Evolutionary conservation across 2,797 vertebrate species (phyloP), one percentile per base, ranked within the genome.

Genomic region (Scolopax bukidnonensis): DNA sequence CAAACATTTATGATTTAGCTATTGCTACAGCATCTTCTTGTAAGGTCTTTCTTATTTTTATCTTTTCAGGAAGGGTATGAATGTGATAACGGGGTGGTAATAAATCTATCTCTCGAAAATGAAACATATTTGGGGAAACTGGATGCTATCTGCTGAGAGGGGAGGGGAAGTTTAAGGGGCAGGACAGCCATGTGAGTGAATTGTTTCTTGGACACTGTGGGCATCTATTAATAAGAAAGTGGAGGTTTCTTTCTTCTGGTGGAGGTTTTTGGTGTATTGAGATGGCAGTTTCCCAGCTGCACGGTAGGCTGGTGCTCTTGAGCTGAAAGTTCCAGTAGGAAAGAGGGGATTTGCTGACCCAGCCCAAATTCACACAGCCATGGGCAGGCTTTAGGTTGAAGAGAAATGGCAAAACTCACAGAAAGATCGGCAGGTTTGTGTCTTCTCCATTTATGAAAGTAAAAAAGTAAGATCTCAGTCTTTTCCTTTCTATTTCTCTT

Each of bases 1-100:
- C 98, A 98, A 98, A 97, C 97, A 96, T 97, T 98, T 98, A 98
- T 98, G 98, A 98, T 98, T 98, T 98, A 98, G 96, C 97, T 97
- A 96, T 97, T 81, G 57, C 96, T 96, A 47, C 47, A 54, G 68
- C 93, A 61, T 97, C 97, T 97, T 98, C 97, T 96, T 97, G 97
- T 96, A 97, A 97, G 95, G 97, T 95, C 95, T 98, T 97, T 96
- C 96, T 97, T 98, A 97, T 95, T 98, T 98, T 98, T 98, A 97
- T 98, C 97, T 98, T 94, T 96, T 96, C 97, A 80, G 87, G 96
- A 96, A 96, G 96, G 70, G 96, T 96, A 92, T 90, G 94, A 91
- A 96, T 80, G 79, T 86, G 97, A 96, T 97, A 97, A 97, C 92
- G 82, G 88, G 76, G 47, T 87, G 84, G 70, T 94, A 97, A 97